Percentiles rank a stretch among this genome's conserved stretches.
Conservation (phyloP, 2,113 vertebrate species). For the Poecile atricapillus region DNA sequence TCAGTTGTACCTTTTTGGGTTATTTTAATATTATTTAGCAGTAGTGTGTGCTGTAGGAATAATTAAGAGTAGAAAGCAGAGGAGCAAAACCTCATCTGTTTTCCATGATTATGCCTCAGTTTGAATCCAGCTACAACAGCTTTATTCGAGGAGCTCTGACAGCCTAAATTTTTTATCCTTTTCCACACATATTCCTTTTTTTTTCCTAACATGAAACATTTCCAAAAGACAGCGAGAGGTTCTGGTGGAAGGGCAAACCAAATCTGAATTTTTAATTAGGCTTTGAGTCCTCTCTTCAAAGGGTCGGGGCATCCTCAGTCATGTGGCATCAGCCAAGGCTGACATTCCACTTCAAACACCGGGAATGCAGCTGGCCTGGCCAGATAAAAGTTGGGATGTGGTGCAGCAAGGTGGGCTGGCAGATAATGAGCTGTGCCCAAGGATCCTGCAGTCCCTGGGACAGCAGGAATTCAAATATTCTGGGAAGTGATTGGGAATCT, state of each 20-base stretch:
- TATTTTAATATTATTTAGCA: not conserved
- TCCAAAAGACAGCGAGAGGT: slow-evolving; percentile 32
- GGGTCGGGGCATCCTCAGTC: slow-evolving; percentile 68
- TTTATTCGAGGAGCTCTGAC: slow-evolving; percentile 46
- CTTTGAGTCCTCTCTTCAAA: slow-evolving; percentile 84
- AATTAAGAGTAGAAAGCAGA: slow-evolving; percentile 43
- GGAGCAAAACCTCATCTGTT: slow-evolving; percentile 61
- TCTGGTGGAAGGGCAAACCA: slow-evolving; percentile 63
- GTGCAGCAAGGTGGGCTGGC: slow-evolving; percentile 74
- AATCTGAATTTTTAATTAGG: slow-evolving; percentile 86
- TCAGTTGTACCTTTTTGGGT: not conserved
- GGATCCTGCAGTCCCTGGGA: slow-evolving; percentile 53
- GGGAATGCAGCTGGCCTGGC: slow-evolving; percentile 70
- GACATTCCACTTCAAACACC: slow-evolving; percentile 75
- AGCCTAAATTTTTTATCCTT: slow-evolving; percentile 55
- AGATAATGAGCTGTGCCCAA: slow-evolving; percentile 71
- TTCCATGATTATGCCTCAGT: slow-evolving; percentile 37
- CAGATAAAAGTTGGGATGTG: slow-evolving; percentile 75
- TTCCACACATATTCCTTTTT: not conserved
- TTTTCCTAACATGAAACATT: not conserved
- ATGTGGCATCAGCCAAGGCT: slow-evolving; percentile 63
- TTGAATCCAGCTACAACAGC: slow-evolving; percentile 50
- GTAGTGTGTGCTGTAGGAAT: not conserved
- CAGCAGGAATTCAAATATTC: slow-evolving; percentile 39
- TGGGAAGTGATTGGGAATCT: slow-evolving; percentile 27